phyloP scores from a whole-genome alignment of 1,140 invertebrate species.

The Drosophila takahashii region DNA sequence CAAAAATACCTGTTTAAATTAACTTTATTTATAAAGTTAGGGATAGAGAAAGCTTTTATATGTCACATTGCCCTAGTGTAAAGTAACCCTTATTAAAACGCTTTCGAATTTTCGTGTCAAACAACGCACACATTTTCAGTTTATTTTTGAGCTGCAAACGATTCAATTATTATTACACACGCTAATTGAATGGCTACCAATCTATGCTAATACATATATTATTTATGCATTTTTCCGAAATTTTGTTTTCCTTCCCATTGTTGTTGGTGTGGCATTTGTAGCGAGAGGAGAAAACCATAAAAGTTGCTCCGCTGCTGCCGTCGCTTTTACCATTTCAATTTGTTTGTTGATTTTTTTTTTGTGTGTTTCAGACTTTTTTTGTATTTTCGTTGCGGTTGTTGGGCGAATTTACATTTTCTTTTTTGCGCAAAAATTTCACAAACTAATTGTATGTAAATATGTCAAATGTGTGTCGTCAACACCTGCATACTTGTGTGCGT shows the following conservation, averaged over 20 bases:
- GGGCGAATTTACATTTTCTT: slow-evolving; percentile 65
- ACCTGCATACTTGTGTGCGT: slow-evolving; percentile 52
- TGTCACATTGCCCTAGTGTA: neutral
- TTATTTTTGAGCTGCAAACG: slow-evolving; percentile 15
- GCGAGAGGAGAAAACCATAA: slow-evolving; percentile 47
- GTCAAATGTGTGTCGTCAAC: slow-evolving; percentile 77
- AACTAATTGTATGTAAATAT: slow-evolving; percentile 83
- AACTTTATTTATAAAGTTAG: neutral
- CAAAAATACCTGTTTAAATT: neutral
- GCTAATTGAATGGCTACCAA: slow-evolving; percentile 70
- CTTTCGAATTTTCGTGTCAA: neutral
- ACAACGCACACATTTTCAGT: slow-evolving; percentile 16
- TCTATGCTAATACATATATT: slow-evolving; percentile 67
- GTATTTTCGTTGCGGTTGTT: slow-evolving; percentile 25
- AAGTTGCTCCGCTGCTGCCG: slow-evolving; percentile 50
- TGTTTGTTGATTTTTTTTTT: slow-evolving; percentile 61
- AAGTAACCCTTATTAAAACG: neutral
- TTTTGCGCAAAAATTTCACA: slow-evolving; percentile 63
- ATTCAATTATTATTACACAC: slow-evolving; percentile 64
- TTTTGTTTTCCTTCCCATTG: slow-evolving; percentile 25
- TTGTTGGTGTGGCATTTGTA: slow-evolving; percentile 45
- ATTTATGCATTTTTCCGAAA: slow-evolving; percentile 69
- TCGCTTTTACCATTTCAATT: slow-evolving; percentile 67
- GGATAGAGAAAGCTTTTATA: neutral
- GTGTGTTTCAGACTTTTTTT: slow-evolving; percentile 19